Conservation (phyloP, 2,113 vertebrate genomes). For the Bagarius yarrelli region DNA sequence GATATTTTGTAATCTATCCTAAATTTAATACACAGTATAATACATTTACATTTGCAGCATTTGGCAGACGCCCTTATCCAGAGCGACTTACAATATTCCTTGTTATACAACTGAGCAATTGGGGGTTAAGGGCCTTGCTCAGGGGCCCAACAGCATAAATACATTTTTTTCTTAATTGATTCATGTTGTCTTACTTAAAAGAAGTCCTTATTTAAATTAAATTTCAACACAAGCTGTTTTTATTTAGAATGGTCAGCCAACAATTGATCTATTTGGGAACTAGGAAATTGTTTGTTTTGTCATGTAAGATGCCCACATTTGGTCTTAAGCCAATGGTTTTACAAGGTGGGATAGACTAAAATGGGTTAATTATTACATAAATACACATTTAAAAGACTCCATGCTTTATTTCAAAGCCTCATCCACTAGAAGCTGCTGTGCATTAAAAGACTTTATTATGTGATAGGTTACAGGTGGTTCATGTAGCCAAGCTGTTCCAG, state of each 20-base stretch:
- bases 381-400: slow-evolving; percentile 23
- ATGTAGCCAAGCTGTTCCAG: not conserved
- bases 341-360: not conserved
- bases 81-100: too few species aligned
- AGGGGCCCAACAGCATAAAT: too few species aligned
- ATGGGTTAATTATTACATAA: slow-evolving; percentile 7
- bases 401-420: slow-evolving; percentile 18
- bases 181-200: not conserved
- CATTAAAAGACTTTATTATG: slow-evolving; percentile 30
- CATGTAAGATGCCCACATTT: not conserved
- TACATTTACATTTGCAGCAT: too few species aligned
- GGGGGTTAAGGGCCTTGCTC: too few species aligned
- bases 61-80: too few species aligned
- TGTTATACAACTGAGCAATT: too few species aligned
- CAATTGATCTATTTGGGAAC: not conserved
- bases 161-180: not conserved
- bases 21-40: too few species aligned
- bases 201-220: not conserved
- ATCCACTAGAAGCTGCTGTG: not conserved
- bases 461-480: not conserved
- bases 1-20: too few species aligned
- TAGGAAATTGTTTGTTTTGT: not conserved
- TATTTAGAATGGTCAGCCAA: not conserved
- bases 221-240: not conserved
- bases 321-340: slow-evolving; percentile 31